Percentiles rank a stretch among this genome's conserved stretches.
Conservation (phyloP, 2,113 vertebrate genomes). For the Herpetotheres cachinnans region DNA sequence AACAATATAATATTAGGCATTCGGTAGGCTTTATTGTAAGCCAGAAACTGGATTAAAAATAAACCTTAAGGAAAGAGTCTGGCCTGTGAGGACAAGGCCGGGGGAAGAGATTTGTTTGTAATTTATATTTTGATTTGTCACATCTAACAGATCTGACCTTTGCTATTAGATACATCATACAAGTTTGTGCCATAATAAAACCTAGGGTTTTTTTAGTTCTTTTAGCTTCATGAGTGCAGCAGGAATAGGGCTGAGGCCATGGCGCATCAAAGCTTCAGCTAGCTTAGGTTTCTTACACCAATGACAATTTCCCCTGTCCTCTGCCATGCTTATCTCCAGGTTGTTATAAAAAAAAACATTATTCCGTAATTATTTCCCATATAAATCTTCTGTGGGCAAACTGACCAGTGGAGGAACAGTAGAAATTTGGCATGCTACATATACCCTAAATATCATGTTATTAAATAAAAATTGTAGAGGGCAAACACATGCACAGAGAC, state of each 20-base stretch:
- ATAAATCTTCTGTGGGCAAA: background rate
- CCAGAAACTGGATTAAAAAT: background rate
- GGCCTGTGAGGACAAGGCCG: fast-evolving
- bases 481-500: background rate
- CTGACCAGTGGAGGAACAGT: background rate
- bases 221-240: background rate
- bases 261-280: background rate
- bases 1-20: background rate
- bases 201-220: background rate
- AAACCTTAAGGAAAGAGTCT: background rate
- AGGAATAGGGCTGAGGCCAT: background rate
- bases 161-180: background rate
- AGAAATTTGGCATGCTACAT: background rate
- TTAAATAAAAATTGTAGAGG: background rate
- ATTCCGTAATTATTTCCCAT: background rate
- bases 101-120: background rate
- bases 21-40: background rate
- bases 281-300: background rate
- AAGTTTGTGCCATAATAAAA: background rate
- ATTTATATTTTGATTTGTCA: background rate
- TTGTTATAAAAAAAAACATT: background rate
- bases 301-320: background rate
- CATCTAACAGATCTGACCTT: background rate
- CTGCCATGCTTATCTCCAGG: background rate
- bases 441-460: background rate